Evolutionary conservation across 1,140 invertebrate species (phyloP).

Genomic region (Linepithema humile): DNA sequence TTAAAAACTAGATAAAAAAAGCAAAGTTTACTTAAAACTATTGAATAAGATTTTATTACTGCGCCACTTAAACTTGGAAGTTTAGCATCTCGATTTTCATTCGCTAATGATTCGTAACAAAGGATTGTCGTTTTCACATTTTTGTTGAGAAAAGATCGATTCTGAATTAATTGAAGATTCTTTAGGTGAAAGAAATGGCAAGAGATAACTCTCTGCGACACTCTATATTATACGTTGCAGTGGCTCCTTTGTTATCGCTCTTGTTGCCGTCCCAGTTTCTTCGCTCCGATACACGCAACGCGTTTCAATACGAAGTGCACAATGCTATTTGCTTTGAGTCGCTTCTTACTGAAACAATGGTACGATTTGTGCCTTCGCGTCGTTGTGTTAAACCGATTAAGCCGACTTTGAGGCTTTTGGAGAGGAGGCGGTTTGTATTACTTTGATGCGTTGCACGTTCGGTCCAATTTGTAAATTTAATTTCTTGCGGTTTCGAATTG

Average conservation of each 20-base stretch:
- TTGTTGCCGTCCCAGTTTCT: slow-evolving; percentile 79
- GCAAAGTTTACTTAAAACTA: no score
- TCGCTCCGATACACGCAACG: slow-evolving; percentile 75
- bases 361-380: slow-evolving; percentile 62
- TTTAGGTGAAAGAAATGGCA: slow-evolving; percentile 1
- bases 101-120: background rate
- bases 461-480: no score
- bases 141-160: background rate
- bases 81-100: background rate
- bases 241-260: slow-evolving; percentile 77
- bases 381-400: slow-evolving; percentile 50
- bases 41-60: no score
- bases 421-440: background rate
- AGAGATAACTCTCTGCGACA: slow-evolving; percentile 26
- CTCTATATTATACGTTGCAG: slow-evolving; percentile 55
- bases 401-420: slow-evolving; percentile 6
- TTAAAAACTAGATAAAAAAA: no score
- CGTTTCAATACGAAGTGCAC: slow-evolving; percentile 66
- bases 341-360: slow-evolving; percentile 62
- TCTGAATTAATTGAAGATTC: background rate
- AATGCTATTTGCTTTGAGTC: slow-evolving; percentile 59
- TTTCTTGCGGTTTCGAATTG: no score
- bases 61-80: no score
- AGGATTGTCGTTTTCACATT: background rate
- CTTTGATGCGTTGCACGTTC: background rate